A percentile compares a stretch with the other conserved stretches of the same genome.
phyloP scores from a whole-genome alignment of 2,113 vertebrate species.

The Sprattus sprattus region DNA sequence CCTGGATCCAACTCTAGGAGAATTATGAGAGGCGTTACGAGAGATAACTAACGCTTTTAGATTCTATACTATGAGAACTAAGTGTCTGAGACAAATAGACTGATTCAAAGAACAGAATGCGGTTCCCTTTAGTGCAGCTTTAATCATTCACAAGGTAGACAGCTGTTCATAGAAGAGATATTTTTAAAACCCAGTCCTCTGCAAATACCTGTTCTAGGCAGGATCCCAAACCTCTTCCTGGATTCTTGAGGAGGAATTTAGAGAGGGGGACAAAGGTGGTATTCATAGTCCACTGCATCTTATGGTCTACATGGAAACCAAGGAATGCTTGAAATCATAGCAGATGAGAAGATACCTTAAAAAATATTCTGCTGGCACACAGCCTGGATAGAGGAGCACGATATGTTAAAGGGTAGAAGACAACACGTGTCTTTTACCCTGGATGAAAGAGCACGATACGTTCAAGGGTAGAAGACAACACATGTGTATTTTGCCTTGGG shows the following conservation, averaged over 20 bases:
- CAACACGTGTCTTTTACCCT: background rate
- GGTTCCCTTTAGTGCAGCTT: background rate
- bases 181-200: background rate
- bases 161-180: background rate
- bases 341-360: background rate
- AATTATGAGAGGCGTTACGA: background rate
- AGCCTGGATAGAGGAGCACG: background rate
- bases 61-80: background rate
- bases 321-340: conserved; percentile 10
- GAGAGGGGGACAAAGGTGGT: conserved; percentile 42
- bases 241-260: conserved; percentile 37
- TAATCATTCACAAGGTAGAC: background rate
- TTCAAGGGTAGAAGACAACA: background rate
- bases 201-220: conserved; percentile 1
- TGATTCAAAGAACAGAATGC: background rate
- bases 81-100: background rate
- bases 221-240: conserved; percentile 34
- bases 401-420: background rate
- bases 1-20: background rate
- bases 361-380: background rate
- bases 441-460: background rate
- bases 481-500: background rate
- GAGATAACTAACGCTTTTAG: background rate
- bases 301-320: conserved; percentile 18
- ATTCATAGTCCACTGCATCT: conserved; percentile 40